Conservation (phyloP, 1,140 invertebrate genomes). For the Caenorhabditis remanei region DNA sequence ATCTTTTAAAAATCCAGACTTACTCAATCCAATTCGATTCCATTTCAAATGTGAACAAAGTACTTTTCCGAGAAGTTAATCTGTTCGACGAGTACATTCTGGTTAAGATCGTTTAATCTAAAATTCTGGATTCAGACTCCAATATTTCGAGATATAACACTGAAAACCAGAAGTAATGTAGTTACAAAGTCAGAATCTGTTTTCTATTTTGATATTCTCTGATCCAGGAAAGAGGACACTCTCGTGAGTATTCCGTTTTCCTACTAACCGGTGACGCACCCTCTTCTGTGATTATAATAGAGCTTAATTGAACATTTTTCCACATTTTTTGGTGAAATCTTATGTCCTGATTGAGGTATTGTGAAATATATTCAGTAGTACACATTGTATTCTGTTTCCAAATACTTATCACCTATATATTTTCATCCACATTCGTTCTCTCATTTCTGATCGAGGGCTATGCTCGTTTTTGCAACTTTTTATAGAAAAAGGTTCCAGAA, state of each 20-base stretch:
- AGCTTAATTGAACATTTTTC: slow-evolving; percentile 24
- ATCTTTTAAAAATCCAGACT: neutral
- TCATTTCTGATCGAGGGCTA: neutral
- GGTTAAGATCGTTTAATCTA: neutral
- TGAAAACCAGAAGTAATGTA: neutral
- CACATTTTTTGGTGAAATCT: neutral
- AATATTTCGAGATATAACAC: neutral
- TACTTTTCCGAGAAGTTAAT: neutral
- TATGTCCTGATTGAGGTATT: slow-evolving; percentile 13
- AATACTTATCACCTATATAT: no score
- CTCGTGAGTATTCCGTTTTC: neutral
- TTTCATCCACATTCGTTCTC: neutral
- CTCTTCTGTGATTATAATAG: neutral
- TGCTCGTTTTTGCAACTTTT: neutral
- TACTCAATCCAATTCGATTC: neutral
- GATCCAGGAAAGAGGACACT: neutral
- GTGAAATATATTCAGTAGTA: neutral
- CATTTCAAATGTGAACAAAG: neutral
- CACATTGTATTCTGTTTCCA: neutral
- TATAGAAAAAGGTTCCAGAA: neutral
- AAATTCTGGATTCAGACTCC: neutral
- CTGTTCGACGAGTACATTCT: neutral
- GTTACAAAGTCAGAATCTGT: neutral
- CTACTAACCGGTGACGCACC: neutral
- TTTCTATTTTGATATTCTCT: neutral